Evolutionary conservation across 2,113 vertebrate genomes (phyloP), one percentile per base, ranked within the genome.

Genomic region (Lucifuga dentata): DNA sequence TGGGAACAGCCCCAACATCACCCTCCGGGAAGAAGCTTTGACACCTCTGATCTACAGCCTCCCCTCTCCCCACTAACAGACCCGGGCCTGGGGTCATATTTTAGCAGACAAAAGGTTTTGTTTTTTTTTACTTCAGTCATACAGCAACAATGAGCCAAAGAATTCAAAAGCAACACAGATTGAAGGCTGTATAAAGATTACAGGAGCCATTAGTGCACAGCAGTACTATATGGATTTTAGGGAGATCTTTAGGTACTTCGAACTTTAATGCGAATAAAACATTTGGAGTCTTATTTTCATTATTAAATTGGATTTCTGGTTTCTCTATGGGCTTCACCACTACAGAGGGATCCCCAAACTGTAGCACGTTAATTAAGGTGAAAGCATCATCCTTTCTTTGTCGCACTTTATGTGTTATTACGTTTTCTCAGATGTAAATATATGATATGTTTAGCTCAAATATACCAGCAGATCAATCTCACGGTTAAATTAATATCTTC

Each of bases 1-100:
- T 81, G 81, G 71, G 81, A 86, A 66, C 81, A 83, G 81, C 43
- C 62, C 43, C 61, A 38, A 21, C 74, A 20, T 63, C 10, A 77
- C 84, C 89, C 89, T 88, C n/a, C 35, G 85, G 89, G 80, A 81
- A 79, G 74, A 74, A 23, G 81, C 78, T 83, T 55, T 90, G 88
- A 89, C 89, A 89, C 80, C 6, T 83, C 86, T 92, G 90, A 92
- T 92, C 73, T 91, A 92, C 86, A 84, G 86, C 87, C 78, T 87
- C 74, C 68, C 83, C 76, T 72, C 79, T 87, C 76, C 52, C 80
- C 83, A 75, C 65, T 87, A 85, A 85, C 67, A 87, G 59, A 64
- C 61, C 64, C 13, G 61, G 55, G 89, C 88, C 89, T 33, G 21
- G 43, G 89, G 88, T 91, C 81, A 88, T 90, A 82, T 86, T 89